phyloP scores from a whole-genome alignment of 1,140 invertebrate genomes.

The Tetragonula clypearis region DNA sequence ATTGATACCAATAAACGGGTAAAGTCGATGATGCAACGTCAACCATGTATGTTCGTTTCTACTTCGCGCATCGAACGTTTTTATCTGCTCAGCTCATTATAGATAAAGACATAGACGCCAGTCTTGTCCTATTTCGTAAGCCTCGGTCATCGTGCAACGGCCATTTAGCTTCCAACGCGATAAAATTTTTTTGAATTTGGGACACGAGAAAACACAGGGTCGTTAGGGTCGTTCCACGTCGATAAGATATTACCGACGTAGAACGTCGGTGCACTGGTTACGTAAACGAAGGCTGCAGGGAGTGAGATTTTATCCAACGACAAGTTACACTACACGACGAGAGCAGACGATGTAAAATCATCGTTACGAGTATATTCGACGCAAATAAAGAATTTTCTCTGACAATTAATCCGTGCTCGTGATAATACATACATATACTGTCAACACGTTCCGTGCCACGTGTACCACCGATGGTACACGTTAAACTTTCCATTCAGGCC shows the following conservation, averaged over 20 bases:
- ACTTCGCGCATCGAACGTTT: constrained; percentile 8
- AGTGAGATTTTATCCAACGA: constrained; percentile 32
- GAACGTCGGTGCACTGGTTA: constrained; percentile 70
- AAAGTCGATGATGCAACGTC: constrained; percentile 26
- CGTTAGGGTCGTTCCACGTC: constrained; percentile 55
- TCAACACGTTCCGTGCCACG: too few relatives aligned
- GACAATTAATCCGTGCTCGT: neutral
- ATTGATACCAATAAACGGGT: neutral
- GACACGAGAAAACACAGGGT: constrained; percentile 71
- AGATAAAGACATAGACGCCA: constrained; percentile 13
- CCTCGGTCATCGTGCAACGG: neutral
- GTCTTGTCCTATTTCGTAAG: constrained; percentile 60
- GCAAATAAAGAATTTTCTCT: constrained; percentile 27
- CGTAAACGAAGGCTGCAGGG: constrained; percentile 55
- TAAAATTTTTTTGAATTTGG: constrained; percentile 70
- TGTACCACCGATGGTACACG: too few relatives aligned
- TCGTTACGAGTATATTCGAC: neutral
- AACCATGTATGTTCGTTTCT: neutral
- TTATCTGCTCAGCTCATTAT: constrained; percentile 50
- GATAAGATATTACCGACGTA: constrained; percentile 73
- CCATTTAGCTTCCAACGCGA: constrained; percentile 20
- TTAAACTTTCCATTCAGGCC: too few relatives aligned
- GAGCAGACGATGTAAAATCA: constrained; percentile 26
- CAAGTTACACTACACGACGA: neutral
- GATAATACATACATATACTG: neutral